Base-by-base conservation (phyloP, 2,888 invertebrate genomes). In the Calameuta filiformis region DNA sequence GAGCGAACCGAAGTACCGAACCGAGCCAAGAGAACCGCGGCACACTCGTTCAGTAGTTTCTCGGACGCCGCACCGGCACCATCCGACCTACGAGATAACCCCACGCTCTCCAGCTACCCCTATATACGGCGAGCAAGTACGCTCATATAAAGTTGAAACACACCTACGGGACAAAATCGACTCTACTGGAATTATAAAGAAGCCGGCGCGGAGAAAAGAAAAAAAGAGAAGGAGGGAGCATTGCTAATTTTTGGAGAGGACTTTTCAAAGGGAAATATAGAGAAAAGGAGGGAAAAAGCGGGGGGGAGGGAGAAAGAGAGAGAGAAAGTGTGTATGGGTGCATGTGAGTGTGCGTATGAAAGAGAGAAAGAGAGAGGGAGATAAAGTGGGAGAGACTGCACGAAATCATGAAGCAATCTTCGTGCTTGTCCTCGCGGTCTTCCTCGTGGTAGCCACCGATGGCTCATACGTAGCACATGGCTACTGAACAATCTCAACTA, bases 41-140 rank as follows among this genome's bases (percentile, higher is more conserved):
- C 88, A 89, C 87, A 89, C 87, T 89, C 89, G 90, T 89, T 90
- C 90, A 90, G 90, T 90, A 90, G 90, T 90, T 90, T 89, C 90
- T 90, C 90, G 90, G 90, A 89, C 90, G 90, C 88, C 90, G 90
- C 87, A 89, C 89, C 89, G 90, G 89, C 90, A 90, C 84, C 89
- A 89, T 90, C 90, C 89, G 88, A 89, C 88, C 85, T 85, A 84
- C 85, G 86, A 85, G 86, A 87, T 85, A 88, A 86, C 85, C 82
- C 83, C 82, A 82, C 81, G 78, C 75, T 69, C 81, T 79, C 84
- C 79, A 82, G 84, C 78, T 74, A 81, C 82, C 83, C 82, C 81
- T 76, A 23, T 56, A 56, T 56, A 56, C 23, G 40, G 40, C 40
- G 40, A 56, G 40, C 40, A 23, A 56, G 40, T 56, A 56, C 40